These are phyloP conservation scores for Dromococcyx pavoninus DNA, from an alignment of 2,797 vertebrate genomes.

Conservation along the genomic window DNA sequence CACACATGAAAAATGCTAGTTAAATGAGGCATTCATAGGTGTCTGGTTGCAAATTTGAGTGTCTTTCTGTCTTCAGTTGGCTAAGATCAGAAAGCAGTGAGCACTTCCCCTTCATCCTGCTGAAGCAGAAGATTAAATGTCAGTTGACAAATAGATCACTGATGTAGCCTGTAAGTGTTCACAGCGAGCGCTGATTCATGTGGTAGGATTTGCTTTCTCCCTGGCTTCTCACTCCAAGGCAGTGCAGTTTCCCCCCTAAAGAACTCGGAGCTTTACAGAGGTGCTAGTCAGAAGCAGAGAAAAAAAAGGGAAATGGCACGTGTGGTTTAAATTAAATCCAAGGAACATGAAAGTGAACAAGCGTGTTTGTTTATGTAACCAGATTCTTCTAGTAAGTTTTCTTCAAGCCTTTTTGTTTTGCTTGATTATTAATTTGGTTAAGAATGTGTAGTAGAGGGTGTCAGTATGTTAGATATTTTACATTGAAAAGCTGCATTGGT, in stretches of 20 bases:
- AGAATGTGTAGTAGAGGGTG: neutral
- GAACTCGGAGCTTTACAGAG: neutral
- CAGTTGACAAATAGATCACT: neutral
- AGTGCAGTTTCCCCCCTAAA: neutral
- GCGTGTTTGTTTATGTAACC: neutral
- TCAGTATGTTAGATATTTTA: neutral
- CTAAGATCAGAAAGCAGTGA: neutral
- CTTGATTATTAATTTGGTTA: neutral
- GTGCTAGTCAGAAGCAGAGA: neutral
- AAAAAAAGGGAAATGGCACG: neutral
- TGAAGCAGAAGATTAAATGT: neutral
- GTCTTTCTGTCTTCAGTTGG: neutral
- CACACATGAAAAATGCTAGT: neutral
- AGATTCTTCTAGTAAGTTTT: neutral
- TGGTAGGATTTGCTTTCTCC: neutral
- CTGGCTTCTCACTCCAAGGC: neutral
- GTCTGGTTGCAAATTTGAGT: neutral
- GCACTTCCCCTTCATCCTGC: neutral
- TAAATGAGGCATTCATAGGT: neutral
- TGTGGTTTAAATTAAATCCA: neutral
- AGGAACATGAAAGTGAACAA: neutral
- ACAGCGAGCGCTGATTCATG: neutral
- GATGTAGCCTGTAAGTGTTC: neutral
- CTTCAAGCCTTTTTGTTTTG: neutral
- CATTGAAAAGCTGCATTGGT: neutral